Conservation (phyloP, 2,797 vertebrate genomes). For the Ctenosaura bakeri region DNA sequence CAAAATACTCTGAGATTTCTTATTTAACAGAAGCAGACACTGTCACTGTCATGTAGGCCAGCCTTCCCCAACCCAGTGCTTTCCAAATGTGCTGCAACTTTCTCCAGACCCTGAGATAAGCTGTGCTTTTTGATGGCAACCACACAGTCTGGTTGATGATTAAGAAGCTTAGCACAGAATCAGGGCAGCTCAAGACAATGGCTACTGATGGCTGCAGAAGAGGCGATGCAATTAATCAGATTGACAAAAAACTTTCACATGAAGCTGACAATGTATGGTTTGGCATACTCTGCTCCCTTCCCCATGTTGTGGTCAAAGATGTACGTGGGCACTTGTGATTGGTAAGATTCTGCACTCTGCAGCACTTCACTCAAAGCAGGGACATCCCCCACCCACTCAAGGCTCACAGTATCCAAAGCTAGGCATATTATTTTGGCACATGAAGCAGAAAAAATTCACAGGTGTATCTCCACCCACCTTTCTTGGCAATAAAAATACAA, state of each 20-base stretch:
- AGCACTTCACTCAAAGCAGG: background rate
- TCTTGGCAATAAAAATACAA: background rate
- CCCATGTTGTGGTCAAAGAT: constrained; percentile 1
- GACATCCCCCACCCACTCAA: constrained; percentile 27
- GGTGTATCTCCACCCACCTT: background rate
- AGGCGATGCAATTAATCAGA: constrained; percentile 52
- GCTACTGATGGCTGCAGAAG: constrained; percentile 28
- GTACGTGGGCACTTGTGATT: background rate
- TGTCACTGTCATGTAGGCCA: background rate
- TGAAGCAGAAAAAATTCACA: background rate
- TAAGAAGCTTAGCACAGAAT: constrained; percentile 69
- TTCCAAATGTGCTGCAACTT: background rate
- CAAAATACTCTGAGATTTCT: background rate
- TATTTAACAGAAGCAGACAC: background rate
- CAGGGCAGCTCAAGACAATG: constrained; percentile 31
- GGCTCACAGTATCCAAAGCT: background rate
- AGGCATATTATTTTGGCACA: background rate
- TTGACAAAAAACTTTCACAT: constrained; percentile 63
- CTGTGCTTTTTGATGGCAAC: constrained; percentile 34
- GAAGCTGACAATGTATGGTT: fast-evolving
- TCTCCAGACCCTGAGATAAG: background rate
- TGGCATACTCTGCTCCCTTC: background rate
- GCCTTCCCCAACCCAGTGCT: background rate
- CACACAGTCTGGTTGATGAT: background rate
- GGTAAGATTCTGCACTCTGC: background rate